Evolutionary conservation across 1,140 invertebrate genomes (phyloP).

Genomic region (Drosophila parabipectinata): DNA sequence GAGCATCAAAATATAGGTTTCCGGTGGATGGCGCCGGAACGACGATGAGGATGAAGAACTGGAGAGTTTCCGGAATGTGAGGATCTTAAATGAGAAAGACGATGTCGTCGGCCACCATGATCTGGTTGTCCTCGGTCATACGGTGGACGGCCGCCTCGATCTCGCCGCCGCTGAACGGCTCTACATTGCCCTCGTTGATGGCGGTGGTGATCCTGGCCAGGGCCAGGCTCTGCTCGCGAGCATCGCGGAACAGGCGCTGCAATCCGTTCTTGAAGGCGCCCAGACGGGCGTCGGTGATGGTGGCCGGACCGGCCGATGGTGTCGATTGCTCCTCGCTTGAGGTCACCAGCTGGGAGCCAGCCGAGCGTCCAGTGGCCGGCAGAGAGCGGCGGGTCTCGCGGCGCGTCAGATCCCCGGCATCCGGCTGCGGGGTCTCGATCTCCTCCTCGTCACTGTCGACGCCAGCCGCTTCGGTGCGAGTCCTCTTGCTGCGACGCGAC

Average conservation of each 20-base stretch:
- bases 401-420: constrained; percentile 75
- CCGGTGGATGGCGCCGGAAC: too few species aligned
- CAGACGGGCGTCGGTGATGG: constrained; percentile 60
- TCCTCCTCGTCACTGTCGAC: constrained; percentile 77
- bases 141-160: constrained; percentile 90
- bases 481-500: constrained; percentile 66
- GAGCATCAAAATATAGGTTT: neutral
- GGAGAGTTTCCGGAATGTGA: neutral
- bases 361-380: constrained; percentile 21
- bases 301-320: constrained; percentile 24
- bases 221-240: constrained; percentile 88
- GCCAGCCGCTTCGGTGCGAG: constrained; percentile 75
- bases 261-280: constrained; percentile 87
- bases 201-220: constrained; percentile 86
- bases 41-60: neutral
- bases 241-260: constrained; percentile 88
- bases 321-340: constrained; percentile 35
- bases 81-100: constrained; percentile 92
- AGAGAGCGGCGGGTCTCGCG: constrained; percentile 71
- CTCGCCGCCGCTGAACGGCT: constrained; percentile 89
- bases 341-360: neutral
- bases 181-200: constrained; percentile 86
- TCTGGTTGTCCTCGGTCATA: constrained; percentile 95
- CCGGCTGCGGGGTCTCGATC: constrained; percentile 71
- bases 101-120: constrained; percentile 95